Evolutionary conservation across 2,113 vertebrate genomes (phyloP).

Genomic region (Erinaceus europaeus): DNA sequence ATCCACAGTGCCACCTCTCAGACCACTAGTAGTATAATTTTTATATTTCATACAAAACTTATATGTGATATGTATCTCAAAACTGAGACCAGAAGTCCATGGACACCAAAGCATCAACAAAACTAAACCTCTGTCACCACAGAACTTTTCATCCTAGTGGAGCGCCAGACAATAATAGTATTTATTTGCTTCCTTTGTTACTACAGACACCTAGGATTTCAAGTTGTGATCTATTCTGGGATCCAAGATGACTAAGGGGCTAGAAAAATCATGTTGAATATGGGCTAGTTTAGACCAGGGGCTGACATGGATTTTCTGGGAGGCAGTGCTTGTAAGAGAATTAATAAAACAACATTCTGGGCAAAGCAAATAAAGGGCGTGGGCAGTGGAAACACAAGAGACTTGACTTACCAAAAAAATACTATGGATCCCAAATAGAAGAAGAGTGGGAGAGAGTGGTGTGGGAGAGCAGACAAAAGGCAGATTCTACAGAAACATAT

Average conservation of each 20-base stretch:
- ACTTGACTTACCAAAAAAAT: background rate
- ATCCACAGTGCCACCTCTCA: no score
- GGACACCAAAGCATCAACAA: background rate
- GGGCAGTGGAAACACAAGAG: background rate
- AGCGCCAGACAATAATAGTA: background rate
- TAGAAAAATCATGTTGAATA: background rate
- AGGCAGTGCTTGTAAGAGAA: background rate
- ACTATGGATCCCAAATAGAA: background rate
- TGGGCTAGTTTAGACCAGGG: background rate
- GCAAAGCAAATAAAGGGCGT: background rate
- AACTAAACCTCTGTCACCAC: background rate
- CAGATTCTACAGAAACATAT: background rate
- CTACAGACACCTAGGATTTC: background rate
- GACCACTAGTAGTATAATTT: no score
- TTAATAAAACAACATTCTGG: background rate
- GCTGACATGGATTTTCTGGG: background rate
- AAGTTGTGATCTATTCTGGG: background rate
- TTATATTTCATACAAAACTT: no score
- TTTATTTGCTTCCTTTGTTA: constrained; percentile 5
- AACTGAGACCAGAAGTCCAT: no score
- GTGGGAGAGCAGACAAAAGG: background rate
- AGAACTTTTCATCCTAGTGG: background rate
- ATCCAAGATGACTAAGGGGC: background rate
- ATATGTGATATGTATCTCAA: no score
- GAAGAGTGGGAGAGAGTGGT: background rate